phyloP scores from a whole-genome alignment of 2,113 vertebrate species.

The Elephas maximus region DNA sequence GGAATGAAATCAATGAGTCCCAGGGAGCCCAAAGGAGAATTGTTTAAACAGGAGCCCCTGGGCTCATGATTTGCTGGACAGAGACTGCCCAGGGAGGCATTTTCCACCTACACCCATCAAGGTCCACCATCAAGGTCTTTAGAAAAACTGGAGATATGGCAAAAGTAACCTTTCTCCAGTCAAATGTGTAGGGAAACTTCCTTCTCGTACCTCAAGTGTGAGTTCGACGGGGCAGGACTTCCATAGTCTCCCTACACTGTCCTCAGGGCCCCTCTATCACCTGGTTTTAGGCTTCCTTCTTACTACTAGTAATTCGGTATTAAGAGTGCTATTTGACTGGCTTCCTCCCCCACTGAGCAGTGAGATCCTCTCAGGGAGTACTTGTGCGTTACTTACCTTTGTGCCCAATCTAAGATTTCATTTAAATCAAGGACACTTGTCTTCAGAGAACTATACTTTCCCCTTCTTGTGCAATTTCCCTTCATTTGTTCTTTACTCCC shows the following conservation, averaged over 20 bases:
- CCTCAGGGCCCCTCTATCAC: not conserved
- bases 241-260: too few relatives aligned
- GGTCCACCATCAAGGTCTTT: not conserved
- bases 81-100: not conserved
- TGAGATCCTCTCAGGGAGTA: not conserved
- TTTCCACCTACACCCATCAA: not conserved
- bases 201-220: not conserved
- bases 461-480: too few relatives aligned
- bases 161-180: too few relatives aligned
- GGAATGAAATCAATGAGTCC: rapidly evolving
- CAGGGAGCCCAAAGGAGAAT: not conserved
- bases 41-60: not conserved
- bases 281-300: not conserved
- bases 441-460: not conserved
- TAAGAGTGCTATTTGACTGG: rapidly evolving
- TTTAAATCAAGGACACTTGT: not conserved
- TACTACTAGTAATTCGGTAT: too few relatives aligned
- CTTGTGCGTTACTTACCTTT: rapidly evolving
- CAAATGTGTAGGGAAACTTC: not conserved
- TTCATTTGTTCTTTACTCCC: not conserved
- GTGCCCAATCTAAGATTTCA: not conserved
- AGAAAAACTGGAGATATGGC: not conserved
- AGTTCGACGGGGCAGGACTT: not conserved
- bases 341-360: too few relatives aligned
- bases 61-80: not conserved